These are phyloP conservation scores for Villa cingulata DNA, from an alignment of 2,888 invertebrate genomes.

Conservation along the genomic window DNA sequence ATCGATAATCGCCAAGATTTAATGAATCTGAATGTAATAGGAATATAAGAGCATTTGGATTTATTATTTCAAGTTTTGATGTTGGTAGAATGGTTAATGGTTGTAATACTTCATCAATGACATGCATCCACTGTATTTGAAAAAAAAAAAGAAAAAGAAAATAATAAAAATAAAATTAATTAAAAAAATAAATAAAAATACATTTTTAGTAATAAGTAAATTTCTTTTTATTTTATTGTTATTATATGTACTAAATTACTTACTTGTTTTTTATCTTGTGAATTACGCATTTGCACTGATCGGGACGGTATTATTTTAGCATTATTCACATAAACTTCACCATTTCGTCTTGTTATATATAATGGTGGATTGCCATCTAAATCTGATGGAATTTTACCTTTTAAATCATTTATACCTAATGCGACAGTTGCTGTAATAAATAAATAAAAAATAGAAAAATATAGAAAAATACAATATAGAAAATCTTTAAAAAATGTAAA, in stretches of 20 bases:
- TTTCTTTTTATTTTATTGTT: no score
- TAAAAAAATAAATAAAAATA: no score
- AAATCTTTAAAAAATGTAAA: no score
- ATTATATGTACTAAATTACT: no score
- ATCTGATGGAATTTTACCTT: conserved; percentile 49
- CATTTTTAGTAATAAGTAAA: no score
- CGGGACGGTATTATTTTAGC: conserved; percentile 59
- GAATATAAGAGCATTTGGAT: conserved; percentile 70
- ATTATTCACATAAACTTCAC: conserved; percentile 74
- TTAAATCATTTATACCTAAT: conserved; percentile 48
- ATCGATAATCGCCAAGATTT: conserved; percentile 54
- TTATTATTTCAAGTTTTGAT: conserved; percentile 51
- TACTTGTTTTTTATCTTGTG: conserved; percentile 48
- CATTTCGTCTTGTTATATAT: conserved; percentile 62
- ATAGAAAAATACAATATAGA: neutral
- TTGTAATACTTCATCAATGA: conserved; percentile 74
- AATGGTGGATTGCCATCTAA: conserved; percentile 73
- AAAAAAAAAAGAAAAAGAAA: conserved; percentile 1
- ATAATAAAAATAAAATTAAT: neutral
- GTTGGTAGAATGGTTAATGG: conserved; percentile 55
- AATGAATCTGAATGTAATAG: conserved; percentile 63
- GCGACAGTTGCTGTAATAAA: conserved; percentile 69
- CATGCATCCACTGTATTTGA: conserved; percentile 57
- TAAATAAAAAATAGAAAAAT: conserved; percentile 22
- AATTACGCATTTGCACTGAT: conserved; percentile 49